These are phyloP conservation scores for Megatriorchis doriae DNA, from an alignment of 2,113 vertebrate species.

Conservation along the genomic window DNA sequence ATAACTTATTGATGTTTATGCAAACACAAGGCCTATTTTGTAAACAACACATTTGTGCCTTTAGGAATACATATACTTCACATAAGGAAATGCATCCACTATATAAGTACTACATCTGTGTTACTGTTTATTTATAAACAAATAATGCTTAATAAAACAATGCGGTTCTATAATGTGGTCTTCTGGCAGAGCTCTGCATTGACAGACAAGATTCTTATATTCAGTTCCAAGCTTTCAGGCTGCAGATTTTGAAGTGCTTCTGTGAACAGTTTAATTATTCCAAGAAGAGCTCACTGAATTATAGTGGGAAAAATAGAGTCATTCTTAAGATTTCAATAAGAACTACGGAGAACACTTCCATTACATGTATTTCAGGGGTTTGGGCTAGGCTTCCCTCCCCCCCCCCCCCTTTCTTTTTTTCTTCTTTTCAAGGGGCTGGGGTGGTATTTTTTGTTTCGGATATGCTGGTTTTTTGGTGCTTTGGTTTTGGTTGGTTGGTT, in stretches of 20 bases:
- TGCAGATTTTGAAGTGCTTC: background rate
- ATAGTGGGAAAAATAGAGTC: background rate
- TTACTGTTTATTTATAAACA: slow-evolving; percentile 57
- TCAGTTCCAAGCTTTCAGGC: background rate
- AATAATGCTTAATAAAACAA: slow-evolving; percentile 48
- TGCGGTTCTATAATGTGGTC: background rate
- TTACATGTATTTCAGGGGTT: background rate
- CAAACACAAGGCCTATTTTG: slow-evolving; percentile 54
- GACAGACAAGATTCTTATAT: background rate
- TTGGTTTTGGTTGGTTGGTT: background rate
- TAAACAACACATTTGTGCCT: slow-evolving; percentile 72
- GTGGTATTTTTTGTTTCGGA: background rate
- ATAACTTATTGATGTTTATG: slow-evolving; percentile 62
- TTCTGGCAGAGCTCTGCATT: slow-evolving; percentile 8
- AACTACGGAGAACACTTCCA: background rate
- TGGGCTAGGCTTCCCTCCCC: background rate
- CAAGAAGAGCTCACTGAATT: background rate
- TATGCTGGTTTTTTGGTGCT: background rate
- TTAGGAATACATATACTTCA: slow-evolving; percentile 64
- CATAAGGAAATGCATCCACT: slow-evolving; percentile 62
- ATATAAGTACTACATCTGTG: slow-evolving; percentile 69
- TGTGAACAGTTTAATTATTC: background rate
- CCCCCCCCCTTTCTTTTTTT: too few species aligned
- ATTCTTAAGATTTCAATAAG: background rate
- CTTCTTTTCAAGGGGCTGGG: too few species aligned